Evolutionary conservation across 2,888 invertebrate species (phyloP).

Genomic region (Lasius platythorax): DNA sequence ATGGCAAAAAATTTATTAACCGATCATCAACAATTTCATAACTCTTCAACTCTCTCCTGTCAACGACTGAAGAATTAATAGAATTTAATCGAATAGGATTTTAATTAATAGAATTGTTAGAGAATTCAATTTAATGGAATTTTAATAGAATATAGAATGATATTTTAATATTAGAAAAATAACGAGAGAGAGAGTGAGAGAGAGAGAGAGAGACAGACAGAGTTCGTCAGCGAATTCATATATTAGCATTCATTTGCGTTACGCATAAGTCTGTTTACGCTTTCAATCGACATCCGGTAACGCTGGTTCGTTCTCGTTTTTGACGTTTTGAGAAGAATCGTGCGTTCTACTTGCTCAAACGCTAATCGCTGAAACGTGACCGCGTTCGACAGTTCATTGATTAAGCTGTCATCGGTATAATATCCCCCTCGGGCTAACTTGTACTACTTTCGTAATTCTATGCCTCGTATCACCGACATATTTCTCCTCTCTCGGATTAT

Average conservation of each 20-base stretch:
- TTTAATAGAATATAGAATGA: too few species aligned
- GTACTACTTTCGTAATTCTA: constrained; percentile 40
- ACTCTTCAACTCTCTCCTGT: background rate
- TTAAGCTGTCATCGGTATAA: constrained; percentile 44
- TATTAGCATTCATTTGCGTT: constrained; percentile 10
- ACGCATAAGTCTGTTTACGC: constrained; percentile 35
- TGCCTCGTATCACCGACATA: background rate
- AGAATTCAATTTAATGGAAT: too few species aligned
- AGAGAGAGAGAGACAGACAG: background rate
- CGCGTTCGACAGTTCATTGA: constrained; percentile 43
- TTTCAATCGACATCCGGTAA: constrained; percentile 8
- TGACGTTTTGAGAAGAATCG: constrained; percentile 19
- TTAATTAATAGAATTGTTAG: background rate
- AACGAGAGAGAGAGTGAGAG: background rate
- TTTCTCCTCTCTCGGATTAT: constrained; percentile 24
- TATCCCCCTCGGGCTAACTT: constrained; percentile 19
- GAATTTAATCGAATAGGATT: background rate
- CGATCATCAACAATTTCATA: background rate
- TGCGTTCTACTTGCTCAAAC: background rate
- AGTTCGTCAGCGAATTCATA: background rate
- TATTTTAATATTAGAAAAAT: too few species aligned
- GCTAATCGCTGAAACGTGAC: constrained; percentile 26
- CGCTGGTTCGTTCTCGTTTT: constrained; percentile 7
- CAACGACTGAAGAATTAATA: background rate
- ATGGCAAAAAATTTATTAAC: background rate